A percentile compares a stretch with the other conserved stretches of the same genome.
Conservation (phyloP, 1,140 invertebrate species). For the Bombus breviceps region DNA sequence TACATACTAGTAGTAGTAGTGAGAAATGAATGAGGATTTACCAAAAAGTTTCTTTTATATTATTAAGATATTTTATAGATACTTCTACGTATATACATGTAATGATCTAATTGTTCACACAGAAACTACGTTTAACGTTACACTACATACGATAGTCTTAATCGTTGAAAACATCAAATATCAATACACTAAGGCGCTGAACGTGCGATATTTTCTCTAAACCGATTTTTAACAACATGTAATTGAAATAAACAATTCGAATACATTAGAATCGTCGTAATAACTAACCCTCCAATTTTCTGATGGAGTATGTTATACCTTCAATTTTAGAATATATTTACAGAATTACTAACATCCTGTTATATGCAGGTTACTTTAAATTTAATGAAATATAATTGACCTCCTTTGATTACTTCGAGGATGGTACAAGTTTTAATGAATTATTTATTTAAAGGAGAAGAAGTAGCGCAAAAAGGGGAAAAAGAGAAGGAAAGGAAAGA, state of each 20-base stretch:
- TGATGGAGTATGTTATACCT: constrained; percentile 5
- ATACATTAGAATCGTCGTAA: constrained; percentile 1
- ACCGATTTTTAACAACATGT: constrained; percentile 38
- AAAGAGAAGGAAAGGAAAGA: not conserved
- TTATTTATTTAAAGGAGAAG: not conserved
- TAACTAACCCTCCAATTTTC: constrained; percentile 36
- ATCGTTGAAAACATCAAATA: not conserved
- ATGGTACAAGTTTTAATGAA: not conserved
- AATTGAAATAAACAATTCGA: constrained; percentile 30
- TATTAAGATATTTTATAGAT: not conserved
- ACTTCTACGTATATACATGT: not conserved
- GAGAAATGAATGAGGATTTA: not conserved
- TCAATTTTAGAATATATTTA: not conserved
- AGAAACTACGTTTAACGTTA: not conserved
- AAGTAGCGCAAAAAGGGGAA: not conserved
- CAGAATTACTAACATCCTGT: not conserved
- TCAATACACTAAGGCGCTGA: constrained; percentile 20
- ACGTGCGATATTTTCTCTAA: constrained; percentile 41
- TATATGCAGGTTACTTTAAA: not conserved
- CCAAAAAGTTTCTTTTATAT: not conserved
- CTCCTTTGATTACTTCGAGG: not conserved
- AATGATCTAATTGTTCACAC: not conserved
- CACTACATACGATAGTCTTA: not conserved
- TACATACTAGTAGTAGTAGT: not conserved
- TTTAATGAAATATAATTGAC: too few species aligned